Conservation (phyloP, 2,797 vertebrate genomes). For the Poecilia velifera region DNA sequence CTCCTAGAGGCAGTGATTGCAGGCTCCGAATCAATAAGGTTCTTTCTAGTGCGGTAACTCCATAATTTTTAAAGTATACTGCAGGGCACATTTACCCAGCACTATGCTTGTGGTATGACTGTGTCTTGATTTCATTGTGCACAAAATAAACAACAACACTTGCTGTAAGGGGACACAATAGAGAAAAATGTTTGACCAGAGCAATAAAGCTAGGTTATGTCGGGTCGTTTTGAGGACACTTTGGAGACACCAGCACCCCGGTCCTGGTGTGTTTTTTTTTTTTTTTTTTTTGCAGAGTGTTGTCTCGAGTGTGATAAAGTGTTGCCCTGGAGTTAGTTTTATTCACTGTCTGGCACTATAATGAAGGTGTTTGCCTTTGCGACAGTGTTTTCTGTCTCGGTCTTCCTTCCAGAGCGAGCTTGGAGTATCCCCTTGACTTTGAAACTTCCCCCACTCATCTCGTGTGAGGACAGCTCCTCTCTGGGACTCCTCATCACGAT, state of each 20-base stretch:
- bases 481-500: conserved; percentile 59
- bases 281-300: conserved; percentile 17
- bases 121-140: conserved; percentile 28
- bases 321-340: conserved; percentile 13
- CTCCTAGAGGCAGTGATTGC: conserved; percentile 33
- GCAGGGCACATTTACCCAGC: conserved; percentile 12
- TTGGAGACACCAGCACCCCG: conserved; percentile 4
- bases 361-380: conserved; percentile 18
- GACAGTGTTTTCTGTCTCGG: conserved; percentile 20
- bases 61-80: conserved; percentile 23
- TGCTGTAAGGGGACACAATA: conserved; percentile 16
- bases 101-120: conserved; percentile 18
- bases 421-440: conserved; percentile 67
- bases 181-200: conserved; percentile 20
- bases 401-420: conserved; percentile 16
- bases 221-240: conserved; percentile 32
- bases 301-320: conserved; percentile 30
- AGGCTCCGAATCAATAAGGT: conserved; percentile 42
- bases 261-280: background rate
- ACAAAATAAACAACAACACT: conserved; percentile 15
- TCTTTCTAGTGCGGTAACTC: conserved; percentile 17
- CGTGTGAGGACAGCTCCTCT: conserved; percentile 42
- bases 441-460: conserved; percentile 60
- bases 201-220: conserved; percentile 23
- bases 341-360: conserved; percentile 5